Base-by-base conservation (phyloP, 2,797 vertebrate genomes). In the Lithobates sylvaticus region DNA sequence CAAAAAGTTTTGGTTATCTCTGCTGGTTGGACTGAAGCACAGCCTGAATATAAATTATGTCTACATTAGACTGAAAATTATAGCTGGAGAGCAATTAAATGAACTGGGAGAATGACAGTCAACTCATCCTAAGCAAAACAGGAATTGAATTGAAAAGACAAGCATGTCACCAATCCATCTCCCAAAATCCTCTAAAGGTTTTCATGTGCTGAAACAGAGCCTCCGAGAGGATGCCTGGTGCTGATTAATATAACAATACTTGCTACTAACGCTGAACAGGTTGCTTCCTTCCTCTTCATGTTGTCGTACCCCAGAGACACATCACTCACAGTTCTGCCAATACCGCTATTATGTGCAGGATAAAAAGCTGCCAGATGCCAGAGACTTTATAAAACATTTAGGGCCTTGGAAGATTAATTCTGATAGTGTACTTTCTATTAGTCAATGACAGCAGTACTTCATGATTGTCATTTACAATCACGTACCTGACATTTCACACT, bases 281-380 rank as follows among this genome's bases (percentile, higher is more conserved):
- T 23, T 27, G 26, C 64, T 44, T 67, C 64, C 76, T 47, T 29
- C 21, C 27, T 27, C 2, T 44, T 67, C 26, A 44, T 68, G 39
- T 26, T 44, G 39, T 10, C 1, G 27, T 36, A 69, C 77, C 77
- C 77, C 18, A 29, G 77, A 79, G 77, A 79, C 64, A 18, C 77
- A 78, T 78, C 54, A 42, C 13, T 78, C 76, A 67, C 23, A 4
- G 76, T 16, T 18, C 4, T 78, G 34, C 34, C 76, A 77, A 67
- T 65, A 65, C 4, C 34, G 65, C 42, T 67, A 44, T n/a, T 44
- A 65, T 9, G 61, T 16, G 50, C 50, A 54, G 50, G 58, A 78
- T 65, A 42, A n/a, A 67, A 67, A 21, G 58, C 21, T 78, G 58
- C 18, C 34, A 67, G 76, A 61, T 15, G 32, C 10, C 34, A 1